Evolutionary conservation across 2,113 vertebrate genomes (phyloP).

Genomic region (Oryzias javanicus): DNA sequence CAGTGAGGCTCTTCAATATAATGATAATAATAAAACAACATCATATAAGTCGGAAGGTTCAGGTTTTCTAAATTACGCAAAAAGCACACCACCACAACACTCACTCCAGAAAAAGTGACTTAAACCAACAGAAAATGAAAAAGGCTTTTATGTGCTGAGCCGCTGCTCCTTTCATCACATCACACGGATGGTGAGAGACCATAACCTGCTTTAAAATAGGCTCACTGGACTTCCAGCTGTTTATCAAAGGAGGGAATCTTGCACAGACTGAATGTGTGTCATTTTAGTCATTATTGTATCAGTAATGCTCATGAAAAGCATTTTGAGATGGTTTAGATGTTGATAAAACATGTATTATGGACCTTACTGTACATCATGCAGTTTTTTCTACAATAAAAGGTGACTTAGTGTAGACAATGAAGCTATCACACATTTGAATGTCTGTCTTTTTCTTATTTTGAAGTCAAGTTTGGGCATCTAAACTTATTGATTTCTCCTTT

Average conservation of each 20-base stretch:
- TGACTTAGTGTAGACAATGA: no score
- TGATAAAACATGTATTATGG: no score
- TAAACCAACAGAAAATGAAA: neutral
- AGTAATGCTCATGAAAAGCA: conserved; percentile 26
- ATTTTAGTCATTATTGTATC: conserved; percentile 23
- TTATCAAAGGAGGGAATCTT: neutral
- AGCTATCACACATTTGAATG: no score
- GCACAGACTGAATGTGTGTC: conserved; percentile 7
- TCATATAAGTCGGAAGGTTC: neutral
- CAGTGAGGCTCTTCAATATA: no score
- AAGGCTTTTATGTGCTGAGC: neutral
- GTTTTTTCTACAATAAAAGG: no score
- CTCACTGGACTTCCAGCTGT: neutral
- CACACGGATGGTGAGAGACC: neutral
- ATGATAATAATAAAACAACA: no score
- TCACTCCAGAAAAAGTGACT: neutral
- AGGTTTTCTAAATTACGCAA: neutral
- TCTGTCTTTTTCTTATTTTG: no score
- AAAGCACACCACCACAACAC: neutral
- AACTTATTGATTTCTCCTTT: no score
- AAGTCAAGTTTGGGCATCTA: no score
- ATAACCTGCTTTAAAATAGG: neutral
- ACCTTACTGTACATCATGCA: no score
- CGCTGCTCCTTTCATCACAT: neutral
- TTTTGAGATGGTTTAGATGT: neutral